These are phyloP conservation scores for Aspidapion aeneum DNA, from an alignment of 2,888 invertebrate species.

Conservation along the genomic window DNA sequence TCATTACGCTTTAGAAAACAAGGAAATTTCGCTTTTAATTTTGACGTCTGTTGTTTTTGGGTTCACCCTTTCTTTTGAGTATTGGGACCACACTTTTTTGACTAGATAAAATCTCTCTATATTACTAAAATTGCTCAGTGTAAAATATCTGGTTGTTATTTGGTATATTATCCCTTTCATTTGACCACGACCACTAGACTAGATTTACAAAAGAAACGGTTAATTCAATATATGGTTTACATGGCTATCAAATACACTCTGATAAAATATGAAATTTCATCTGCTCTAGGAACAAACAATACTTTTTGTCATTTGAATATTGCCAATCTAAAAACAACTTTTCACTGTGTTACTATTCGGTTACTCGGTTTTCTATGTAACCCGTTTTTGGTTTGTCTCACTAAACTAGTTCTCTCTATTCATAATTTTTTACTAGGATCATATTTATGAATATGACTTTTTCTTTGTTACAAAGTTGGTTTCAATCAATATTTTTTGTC, in stretches of 20 bases:
- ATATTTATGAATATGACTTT: too few relatives aligned
- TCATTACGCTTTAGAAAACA: neutral
- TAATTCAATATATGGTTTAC: too few relatives aligned
- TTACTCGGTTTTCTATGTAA: conserved; percentile 6
- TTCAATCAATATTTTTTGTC: too few relatives aligned
- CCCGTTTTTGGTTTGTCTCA: conserved; percentile 11
- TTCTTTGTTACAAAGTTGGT: too few relatives aligned
- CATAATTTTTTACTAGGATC: conserved; percentile 9
- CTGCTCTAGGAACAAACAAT: conserved; percentile 19
- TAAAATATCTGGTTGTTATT: too few relatives aligned
- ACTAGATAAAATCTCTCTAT: too few relatives aligned
- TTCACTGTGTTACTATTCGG: conserved; percentile 1
- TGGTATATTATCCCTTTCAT: too few relatives aligned
- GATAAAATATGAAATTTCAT: conserved; percentile 27
- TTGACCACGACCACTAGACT: too few relatives aligned
- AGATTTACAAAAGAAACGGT: conserved; percentile 11
- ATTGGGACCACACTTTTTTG: neutral
- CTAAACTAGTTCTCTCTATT: conserved; percentile 25
- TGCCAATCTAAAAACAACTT: neutral
- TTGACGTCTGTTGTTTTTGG: neutral
- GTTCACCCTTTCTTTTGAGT: neutral
- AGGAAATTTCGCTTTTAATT: neutral
- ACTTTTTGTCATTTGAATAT: conserved; percentile 13
- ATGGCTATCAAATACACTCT: conserved; percentile 7
- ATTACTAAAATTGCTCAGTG: too few relatives aligned